phyloP scores from a whole-genome alignment of 2,888 invertebrate genomes.

The Troglohyphantes excavatus region DNA sequence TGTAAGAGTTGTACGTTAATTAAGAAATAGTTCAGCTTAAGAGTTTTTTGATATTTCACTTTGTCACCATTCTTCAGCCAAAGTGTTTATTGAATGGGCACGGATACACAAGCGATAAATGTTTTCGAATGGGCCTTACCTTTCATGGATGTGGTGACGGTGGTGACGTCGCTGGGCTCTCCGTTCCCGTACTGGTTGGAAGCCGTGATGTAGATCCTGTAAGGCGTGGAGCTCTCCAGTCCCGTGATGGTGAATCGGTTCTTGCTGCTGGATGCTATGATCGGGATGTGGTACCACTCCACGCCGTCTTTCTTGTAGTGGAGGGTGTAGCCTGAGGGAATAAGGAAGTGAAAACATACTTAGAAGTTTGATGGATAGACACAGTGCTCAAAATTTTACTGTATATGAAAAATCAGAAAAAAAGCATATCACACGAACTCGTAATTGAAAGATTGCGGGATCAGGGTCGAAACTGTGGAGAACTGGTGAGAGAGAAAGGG shows the following conservation, averaged over 20 bases:
- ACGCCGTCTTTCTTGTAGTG: conserved; percentile 76
- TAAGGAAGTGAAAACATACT: background rate
- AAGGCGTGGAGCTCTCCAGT: conserved; percentile 79
- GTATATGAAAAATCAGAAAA: too few relatives aligned
- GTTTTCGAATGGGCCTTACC: conserved; percentile 54
- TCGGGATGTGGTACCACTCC: conserved; percentile 78
- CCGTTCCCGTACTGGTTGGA: conserved; percentile 80
- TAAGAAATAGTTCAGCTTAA: too few relatives aligned
- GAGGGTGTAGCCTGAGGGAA: conserved; percentile 77
- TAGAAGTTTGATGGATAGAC: too few relatives aligned
- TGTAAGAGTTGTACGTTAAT: too few relatives aligned
- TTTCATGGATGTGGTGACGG: conserved; percentile 72
- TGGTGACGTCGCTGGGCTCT: conserved; percentile 79
- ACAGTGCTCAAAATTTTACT: too few relatives aligned
- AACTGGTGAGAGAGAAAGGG: too few relatives aligned
- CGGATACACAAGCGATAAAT: background rate
- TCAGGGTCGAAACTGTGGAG: too few relatives aligned
- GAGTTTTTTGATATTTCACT: too few relatives aligned
- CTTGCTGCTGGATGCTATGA: conserved; percentile 72
- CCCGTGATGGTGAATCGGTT: conserved; percentile 79
- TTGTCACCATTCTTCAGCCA: too few relatives aligned
- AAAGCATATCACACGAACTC: too few relatives aligned
- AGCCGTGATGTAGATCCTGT: conserved; percentile 80
- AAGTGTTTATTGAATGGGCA: background rate
- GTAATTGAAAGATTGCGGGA: too few relatives aligned